Conservation (phyloP, 2,888 invertebrate genomes). For the Phyto melanocephala region DNA sequence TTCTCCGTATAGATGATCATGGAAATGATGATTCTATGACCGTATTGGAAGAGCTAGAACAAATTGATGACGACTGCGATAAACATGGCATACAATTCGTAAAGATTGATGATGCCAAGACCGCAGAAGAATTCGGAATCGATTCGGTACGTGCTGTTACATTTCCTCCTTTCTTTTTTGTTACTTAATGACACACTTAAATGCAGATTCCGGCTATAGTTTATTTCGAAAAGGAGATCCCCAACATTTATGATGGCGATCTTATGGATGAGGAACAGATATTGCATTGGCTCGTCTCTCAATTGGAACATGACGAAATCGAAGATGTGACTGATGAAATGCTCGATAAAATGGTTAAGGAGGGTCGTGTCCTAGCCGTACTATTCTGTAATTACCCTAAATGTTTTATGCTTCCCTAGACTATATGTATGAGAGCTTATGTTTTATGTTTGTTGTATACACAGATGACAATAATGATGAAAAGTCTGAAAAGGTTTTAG, state of each 20-base stretch:
- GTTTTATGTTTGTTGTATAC: slow-evolving; percentile 64
- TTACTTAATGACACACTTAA: slow-evolving; percentile 40
- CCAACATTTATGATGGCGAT: slow-evolving; percentile 95
- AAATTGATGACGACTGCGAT: slow-evolving; percentile 96
- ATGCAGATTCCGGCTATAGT: slow-evolving; percentile 87
- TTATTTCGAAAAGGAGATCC: slow-evolving; percentile 95
- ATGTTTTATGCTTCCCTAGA: too few species aligned
- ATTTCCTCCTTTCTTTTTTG: not conserved
- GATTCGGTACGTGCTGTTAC: slow-evolving; percentile 79
- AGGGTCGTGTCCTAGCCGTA: slow-evolving; percentile 92
- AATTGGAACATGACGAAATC: slow-evolving; percentile 94
- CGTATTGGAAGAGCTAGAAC: slow-evolving; percentile 91
- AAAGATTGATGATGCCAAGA: slow-evolving; percentile 91
- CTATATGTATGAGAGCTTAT: not conserved
- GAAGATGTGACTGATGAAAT: slow-evolving; percentile 97
- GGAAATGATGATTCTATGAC: slow-evolving; percentile 93
- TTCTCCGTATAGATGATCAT: slow-evolving; percentile 86
- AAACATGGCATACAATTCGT: slow-evolving; percentile 95
- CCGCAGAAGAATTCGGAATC: slow-evolving; percentile 92
- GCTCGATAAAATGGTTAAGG: slow-evolving; percentile 92
- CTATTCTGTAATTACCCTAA: slow-evolving; percentile 86
- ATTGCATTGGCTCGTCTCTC: slow-evolving; percentile 91
- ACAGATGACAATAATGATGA: slow-evolving; percentile 93
- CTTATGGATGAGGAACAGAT: slow-evolving; percentile 93
- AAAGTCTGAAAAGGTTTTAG: slow-evolving; percentile 90